Evolutionary conservation across 2,888 invertebrate species (phyloP).

Genomic region (Cynaeus angustus): DNA sequence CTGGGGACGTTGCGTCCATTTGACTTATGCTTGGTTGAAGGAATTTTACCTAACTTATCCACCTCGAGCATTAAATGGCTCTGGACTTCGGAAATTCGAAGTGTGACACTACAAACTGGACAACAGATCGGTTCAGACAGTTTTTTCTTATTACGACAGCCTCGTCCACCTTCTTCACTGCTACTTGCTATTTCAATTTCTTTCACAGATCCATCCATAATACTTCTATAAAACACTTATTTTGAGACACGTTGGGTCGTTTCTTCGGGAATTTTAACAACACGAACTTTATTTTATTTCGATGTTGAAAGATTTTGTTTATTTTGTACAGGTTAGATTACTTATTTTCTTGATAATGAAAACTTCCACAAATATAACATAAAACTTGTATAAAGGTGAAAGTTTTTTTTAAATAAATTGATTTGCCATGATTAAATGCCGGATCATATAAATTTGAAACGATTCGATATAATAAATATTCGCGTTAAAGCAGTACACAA

Average conservation of each 20-base stretch:
- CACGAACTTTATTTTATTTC: conserved; percentile 17
- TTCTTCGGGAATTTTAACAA: neutral
- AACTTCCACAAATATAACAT: neutral
- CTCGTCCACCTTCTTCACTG: conserved; percentile 67
- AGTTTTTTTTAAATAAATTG: neutral
- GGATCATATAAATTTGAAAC: conserved; percentile 16
- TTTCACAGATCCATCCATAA: conserved; percentile 59
- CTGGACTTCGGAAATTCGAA: conserved; percentile 88
- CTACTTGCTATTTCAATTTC: conserved; percentile 58
- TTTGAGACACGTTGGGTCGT: neutral
- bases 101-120: conserved; percentile 91
- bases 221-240: conserved; percentile 14
- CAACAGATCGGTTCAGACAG: conserved; percentile 84
- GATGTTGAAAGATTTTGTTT: conserved; percentile 45
- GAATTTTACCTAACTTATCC: conserved; percentile 79
- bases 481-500: conserved; percentile 21
- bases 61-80: conserved; percentile 87
- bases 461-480: conserved; percentile 20
- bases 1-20: conserved; percentile 68
- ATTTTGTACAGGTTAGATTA: conserved; percentile 35
- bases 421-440: conserved; percentile 1
- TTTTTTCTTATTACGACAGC: conserved; percentile 75
- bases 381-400: neutral
- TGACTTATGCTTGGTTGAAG: conserved; percentile 65
- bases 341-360: conserved; percentile 8